Conservation (phyloP, 2,113 vertebrate genomes). For the Malurus cyaneus region DNA sequence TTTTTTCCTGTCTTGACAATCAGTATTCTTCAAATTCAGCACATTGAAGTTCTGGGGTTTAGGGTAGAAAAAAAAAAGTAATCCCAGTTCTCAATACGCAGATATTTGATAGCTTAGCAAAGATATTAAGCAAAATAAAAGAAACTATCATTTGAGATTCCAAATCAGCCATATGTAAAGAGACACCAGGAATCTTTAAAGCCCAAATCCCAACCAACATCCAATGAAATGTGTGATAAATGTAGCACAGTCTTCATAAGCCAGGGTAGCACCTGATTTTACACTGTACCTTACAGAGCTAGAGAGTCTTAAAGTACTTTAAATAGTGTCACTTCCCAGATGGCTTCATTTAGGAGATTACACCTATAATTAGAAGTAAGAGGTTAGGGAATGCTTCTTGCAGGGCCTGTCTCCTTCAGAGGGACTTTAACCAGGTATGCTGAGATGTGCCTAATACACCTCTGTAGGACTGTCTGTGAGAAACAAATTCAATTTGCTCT, state of each 20-base stretch:
- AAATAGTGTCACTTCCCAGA: conserved; percentile 11
- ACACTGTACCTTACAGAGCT: not conserved
- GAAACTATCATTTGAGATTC: not conserved
- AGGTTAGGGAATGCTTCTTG: not conserved
- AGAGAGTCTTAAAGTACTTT: not conserved
- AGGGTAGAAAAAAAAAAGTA: not conserved
- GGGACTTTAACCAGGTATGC: not conserved
- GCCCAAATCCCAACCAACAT: not conserved
- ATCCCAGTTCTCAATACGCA: not conserved
- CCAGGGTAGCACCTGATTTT: not conserved
- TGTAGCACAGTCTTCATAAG: not conserved
- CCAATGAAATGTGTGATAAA: not conserved
- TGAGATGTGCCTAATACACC: not conserved
- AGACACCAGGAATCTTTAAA: not conserved
- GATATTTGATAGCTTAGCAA: not conserved
- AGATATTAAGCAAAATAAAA: not conserved
- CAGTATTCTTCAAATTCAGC: not conserved
- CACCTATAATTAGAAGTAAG: not conserved
- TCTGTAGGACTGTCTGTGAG: not conserved
- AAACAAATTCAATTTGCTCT: not conserved
- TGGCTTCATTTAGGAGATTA: conserved; percentile 14
- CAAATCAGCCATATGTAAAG: not conserved
- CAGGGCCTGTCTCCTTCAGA: not conserved
- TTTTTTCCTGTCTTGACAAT: not conserved
- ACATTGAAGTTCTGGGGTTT: not conserved